Evolutionary conservation across 2,797 vertebrate genomes (phyloP), one percentile per base, ranked within the genome.

Genomic region (Tadarida brasiliensis): DNA sequence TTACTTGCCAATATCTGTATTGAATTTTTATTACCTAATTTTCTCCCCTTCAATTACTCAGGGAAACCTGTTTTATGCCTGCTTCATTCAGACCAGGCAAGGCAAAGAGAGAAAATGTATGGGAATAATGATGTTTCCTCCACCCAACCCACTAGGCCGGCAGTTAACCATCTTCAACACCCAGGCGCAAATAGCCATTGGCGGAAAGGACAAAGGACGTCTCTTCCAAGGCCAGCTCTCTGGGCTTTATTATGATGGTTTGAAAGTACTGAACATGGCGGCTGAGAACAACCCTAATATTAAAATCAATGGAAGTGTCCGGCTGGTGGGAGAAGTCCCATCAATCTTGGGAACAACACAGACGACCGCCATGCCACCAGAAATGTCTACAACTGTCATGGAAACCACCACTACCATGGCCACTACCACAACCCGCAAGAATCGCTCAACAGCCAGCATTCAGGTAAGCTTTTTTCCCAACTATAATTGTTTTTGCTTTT

Each of bases 111-210:
- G 35, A 94, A 97, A 98, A 97, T 97, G 90, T 97, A 91, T 97
- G 96, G 97, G 96, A 98, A 98, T 99, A 98, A 98, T 98, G 90
- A 96, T 98, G 17, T 98, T 98, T 98, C 98, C 96, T 97, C 94
- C 95, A 92, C 98, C 98, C 98, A 98, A 98, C 97, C 98, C 98
- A 98, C 94, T 98, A 99, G 99, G 99, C 97, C 99, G 99, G 87
- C 99, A 99, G 98, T 98, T 99, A 98, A 99, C 99, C 87, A 99
- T 99, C 98, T 99, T 99, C 99, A 99, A 99, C 99, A 99, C 99
- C 98, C 99, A 99, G 98, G 99, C 99, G 88, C 99, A 99, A 97
- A 99, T 99, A 97, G 98, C 99, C 87, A 99, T 99, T 47, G 99
- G 99, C 63, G 99, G 99, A 96, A 99, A 99, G 83, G 99, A 99